These are phyloP conservation scores for Neocrepidodera transversa DNA, from an alignment of 2,888 invertebrate genomes.

Conservation along the genomic window DNA sequence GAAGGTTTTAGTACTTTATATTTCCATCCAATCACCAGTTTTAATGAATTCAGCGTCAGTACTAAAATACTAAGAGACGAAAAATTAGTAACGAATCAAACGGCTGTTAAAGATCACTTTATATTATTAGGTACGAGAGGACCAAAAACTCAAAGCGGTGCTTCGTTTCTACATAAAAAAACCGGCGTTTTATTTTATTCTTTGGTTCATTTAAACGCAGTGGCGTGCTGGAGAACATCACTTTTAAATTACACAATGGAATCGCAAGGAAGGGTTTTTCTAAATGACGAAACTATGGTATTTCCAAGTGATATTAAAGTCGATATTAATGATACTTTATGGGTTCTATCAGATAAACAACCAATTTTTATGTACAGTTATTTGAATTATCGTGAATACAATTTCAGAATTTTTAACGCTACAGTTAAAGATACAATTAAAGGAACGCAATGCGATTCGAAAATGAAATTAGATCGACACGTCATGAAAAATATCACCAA, in stretches of 20 bases:
- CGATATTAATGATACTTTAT: constrained; percentile 72
- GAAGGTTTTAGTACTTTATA: constrained; percentile 76
- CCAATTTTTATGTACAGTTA: constrained; percentile 74
- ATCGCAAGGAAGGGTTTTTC: constrained; percentile 75
- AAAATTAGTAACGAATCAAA: constrained; percentile 57
- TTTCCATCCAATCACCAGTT: constrained; percentile 81
- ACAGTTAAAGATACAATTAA: constrained; percentile 73
- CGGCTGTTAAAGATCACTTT: constrained; percentile 68
- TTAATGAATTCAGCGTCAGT: constrained; percentile 77
- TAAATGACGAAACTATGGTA: constrained; percentile 74
- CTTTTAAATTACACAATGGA: constrained; percentile 72
- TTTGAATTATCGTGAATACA: constrained; percentile 69
- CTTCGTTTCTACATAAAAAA: constrained; percentile 73
- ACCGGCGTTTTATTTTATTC: constrained; percentile 79
- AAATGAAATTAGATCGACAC: constrained; percentile 51
- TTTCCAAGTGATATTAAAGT: constrained; percentile 81
- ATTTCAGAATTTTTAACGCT: constrained; percentile 75
- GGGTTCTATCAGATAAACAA: constrained; percentile 77
- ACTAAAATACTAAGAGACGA: constrained; percentile 72
- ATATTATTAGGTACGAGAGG: constrained; percentile 74
- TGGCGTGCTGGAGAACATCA: constrained; percentile 80
- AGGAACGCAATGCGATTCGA: constrained; percentile 74
- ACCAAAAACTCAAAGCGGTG: constrained; percentile 75
- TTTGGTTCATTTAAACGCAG: constrained; percentile 75
- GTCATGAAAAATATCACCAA: constrained; percentile 41